Conservation (phyloP, 2,888 invertebrate genomes). For the Bedellia somnulentella region DNA sequence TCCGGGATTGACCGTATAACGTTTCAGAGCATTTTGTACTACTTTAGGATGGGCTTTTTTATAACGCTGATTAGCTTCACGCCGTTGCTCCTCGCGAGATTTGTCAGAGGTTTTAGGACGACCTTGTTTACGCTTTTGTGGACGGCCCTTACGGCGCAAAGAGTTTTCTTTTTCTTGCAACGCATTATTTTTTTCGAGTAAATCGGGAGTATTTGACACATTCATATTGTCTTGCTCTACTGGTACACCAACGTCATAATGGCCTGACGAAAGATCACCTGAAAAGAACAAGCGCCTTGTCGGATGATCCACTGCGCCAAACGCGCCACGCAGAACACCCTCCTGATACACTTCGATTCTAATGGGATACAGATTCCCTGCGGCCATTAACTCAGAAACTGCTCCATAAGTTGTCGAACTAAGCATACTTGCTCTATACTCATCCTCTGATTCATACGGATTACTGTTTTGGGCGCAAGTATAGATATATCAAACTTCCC, state of each 20-base stretch:
- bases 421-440: neutral
- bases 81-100: conserved; percentile 3
- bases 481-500: no score
- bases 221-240: conserved; percentile 4
- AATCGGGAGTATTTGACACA: conserved; percentile 3
- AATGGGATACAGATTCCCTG: neutral
- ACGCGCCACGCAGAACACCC: conserved; percentile 2
- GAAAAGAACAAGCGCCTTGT: conserved; percentile 6
- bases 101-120: conserved; percentile 4
- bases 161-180: conserved; percentile 3
- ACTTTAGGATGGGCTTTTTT: conserved; percentile 1
- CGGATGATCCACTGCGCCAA: conserved; percentile 1
- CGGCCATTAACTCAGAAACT: conserved; percentile 3
- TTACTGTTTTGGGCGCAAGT: no score
- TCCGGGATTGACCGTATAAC: neutral
- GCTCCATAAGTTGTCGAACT: neutral
- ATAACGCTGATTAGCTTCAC: conserved; percentile 3
- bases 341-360: conserved; percentile 3
- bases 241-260: conserved; percentile 2
- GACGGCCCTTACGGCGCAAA: conserved; percentile 2
- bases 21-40: conserved; percentile 1
- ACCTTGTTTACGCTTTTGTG: conserved; percentile 4
- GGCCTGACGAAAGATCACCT: conserved; percentile 4
- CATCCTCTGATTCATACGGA: no score
- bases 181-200: conserved; percentile 1